Evolutionary conservation across 2,113 vertebrate species (phyloP), one percentile per base, ranked within the genome.

Genomic region (Sylvia atricapilla): DNA sequence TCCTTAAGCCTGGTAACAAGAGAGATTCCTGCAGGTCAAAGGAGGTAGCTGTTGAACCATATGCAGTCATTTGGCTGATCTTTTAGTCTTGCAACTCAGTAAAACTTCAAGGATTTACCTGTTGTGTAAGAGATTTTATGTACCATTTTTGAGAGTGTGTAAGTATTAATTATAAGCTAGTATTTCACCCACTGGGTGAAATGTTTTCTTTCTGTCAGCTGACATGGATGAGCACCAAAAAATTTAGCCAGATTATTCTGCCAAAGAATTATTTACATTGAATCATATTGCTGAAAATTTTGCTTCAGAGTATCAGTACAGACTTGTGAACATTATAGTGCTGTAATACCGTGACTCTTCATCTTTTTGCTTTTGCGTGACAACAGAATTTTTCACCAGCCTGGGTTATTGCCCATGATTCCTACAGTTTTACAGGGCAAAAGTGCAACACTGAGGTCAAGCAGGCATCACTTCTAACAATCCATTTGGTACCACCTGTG

Each of bases 81-180:
- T 76, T 39, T 70, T 87, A 43, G 37, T 87, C 28, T 22, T 66
- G 81, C 16, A 39, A 49, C 18, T 11, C 37, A 84, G 19, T 27
- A 50, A 81, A 76, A 77, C 25, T 46, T 56, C 10, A 80, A 72
- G 17, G 15, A 74, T 73, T 95, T 77, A 86, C 67, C 67, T 68
- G 11, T 50, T 72, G 47, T 0, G 0, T 53, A 43, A 75, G 44
- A 77, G 27, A 56, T 30, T 35, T 68, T 60, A 46, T 56, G 11
- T 47, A 9, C 22, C 28, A 6, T 77, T 84, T 47, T 68, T 43
- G 30, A 74, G 2, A 67, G 0, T 0, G 1, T 7, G 9, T 50
- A 39, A 4, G 2, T 50, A 62, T 84, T 89, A 82, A 33, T 84
- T 87, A 52, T 62, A 44, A 59, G 21, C 10, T 73, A 64, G 15